phyloP scores from a whole-genome alignment of 2,797 vertebrate genomes.

The Tolypeutes matacus region DNA sequence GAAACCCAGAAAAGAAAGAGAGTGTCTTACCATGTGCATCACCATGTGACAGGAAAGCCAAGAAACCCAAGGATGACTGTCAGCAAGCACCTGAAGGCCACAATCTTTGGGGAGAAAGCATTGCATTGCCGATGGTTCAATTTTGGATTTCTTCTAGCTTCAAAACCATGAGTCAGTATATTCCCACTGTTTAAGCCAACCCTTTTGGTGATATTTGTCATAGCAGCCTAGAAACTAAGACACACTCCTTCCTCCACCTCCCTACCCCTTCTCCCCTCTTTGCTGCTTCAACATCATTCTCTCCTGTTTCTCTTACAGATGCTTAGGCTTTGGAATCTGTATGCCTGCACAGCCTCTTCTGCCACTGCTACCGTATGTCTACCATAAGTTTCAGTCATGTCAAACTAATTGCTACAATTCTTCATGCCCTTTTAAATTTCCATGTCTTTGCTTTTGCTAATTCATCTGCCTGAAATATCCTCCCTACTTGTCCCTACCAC shows the following conservation, averaged over 20 bases:
- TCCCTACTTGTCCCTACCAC: not conserved
- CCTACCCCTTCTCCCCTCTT: not conserved
- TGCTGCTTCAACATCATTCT: not conserved
- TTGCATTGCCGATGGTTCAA: no score
- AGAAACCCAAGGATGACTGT: no score
- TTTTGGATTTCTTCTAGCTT: no score
- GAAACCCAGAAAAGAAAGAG: no score
- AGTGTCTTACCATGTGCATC: no score
- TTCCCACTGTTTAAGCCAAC: no score
- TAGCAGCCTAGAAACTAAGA: no score
- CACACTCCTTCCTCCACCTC: not conserved
- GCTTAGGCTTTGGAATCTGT: not conserved
- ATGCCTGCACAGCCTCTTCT: not conserved
- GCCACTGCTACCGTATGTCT: accelerated
- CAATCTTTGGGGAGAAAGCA: no score
- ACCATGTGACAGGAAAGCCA: no score
- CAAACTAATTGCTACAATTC: not conserved
- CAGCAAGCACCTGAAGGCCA: no score
- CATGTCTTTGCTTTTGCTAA: not conserved
- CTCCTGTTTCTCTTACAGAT: not conserved
- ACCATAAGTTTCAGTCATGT: not conserved
- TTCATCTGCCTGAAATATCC: not conserved
- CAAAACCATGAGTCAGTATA: no score
- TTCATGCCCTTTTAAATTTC: not conserved
- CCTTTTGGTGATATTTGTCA: no score